phyloP scores from a whole-genome alignment of 2,888 invertebrate species.

The Atrina japonica region DNA sequence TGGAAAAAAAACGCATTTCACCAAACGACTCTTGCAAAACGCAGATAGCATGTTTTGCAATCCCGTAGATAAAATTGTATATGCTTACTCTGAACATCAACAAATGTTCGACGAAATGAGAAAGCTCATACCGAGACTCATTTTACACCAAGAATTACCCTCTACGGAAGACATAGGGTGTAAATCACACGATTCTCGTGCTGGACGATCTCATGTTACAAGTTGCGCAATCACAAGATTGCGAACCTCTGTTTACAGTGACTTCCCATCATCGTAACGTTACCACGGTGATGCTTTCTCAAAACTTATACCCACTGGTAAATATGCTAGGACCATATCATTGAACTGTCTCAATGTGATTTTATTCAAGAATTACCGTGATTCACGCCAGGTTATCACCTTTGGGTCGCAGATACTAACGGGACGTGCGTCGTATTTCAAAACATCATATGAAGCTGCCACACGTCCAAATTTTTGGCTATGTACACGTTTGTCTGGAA shows the following conservation, averaged over 20 bases:
- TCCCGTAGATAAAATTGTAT: conserved; percentile 12
- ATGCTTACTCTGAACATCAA: conserved; percentile 36
- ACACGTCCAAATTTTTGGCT: conserved; percentile 12
- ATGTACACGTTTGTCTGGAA: conserved; percentile 36
- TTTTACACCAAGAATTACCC: conserved; percentile 29
- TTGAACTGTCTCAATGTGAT: conserved; percentile 29
- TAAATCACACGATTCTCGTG: conserved; percentile 25
- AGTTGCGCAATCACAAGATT: conserved; percentile 26
- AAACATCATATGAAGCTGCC: conserved; percentile 27
- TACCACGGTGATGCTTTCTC: conserved; percentile 16
- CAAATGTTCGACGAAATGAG: conserved; percentile 17
- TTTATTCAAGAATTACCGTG: conserved; percentile 18
- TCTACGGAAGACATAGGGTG: conserved; percentile 16
- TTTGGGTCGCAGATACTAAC: conserved; percentile 34
- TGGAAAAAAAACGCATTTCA: conserved; percentile 24
- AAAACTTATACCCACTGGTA: conserved; percentile 24
- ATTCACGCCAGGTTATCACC: conserved; percentile 27
- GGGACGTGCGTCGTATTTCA: conserved; percentile 6
- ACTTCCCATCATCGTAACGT: conserved; percentile 27
- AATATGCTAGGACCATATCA: conserved; percentile 31
- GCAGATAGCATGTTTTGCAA: conserved; percentile 24
- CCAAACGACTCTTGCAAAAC: conserved; percentile 30
- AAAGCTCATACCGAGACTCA: neutral
- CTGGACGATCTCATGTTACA: conserved; percentile 28
- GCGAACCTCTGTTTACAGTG: conserved; percentile 28